Percentiles rank a stretch among this genome's conserved stretches.
phyloP scores from a whole-genome alignment of 1,140 invertebrate genomes.

The Philopotamus ludificatus region DNA sequence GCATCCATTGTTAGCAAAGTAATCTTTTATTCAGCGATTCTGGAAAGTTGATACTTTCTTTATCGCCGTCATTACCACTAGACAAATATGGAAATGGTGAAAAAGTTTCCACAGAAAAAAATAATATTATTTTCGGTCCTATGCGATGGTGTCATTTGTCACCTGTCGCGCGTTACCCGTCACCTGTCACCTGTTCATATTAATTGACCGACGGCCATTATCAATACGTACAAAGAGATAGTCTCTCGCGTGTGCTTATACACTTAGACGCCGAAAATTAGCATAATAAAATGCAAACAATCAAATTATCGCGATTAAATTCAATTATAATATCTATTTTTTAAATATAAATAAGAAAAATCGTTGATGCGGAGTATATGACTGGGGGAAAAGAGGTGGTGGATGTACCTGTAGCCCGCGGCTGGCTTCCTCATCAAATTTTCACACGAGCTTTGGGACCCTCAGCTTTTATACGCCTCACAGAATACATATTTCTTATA shows the following conservation, averaged over 20 bases:
- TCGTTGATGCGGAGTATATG: neutral
- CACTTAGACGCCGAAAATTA: neutral
- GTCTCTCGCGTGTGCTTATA: neutral
- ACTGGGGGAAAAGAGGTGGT: neutral
- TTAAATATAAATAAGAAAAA: neutral
- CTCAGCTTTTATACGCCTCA: constrained; percentile 16
- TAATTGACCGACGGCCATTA: too few species aligned
- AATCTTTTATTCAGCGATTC: too few species aligned
- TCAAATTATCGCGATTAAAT: neutral
- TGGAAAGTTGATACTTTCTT: too few species aligned
- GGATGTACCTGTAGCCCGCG: neutral
- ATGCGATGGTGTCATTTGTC: too few species aligned
- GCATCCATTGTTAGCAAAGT: too few species aligned
- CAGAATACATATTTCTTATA: constrained; percentile 9
- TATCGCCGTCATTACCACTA: too few species aligned
- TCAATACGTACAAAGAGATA: neutral
- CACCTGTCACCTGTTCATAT: too few species aligned
- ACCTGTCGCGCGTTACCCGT: too few species aligned
- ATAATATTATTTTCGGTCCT: too few species aligned
- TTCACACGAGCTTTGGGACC: constrained; percentile 18
- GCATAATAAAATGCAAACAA: neutral
- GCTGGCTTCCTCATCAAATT: constrained; percentile 23
- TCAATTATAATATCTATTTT: neutral
- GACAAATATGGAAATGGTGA: too few species aligned
- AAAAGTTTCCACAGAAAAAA: too few species aligned